These are phyloP conservation scores for Tor tambroides DNA, from an alignment of 2,113 vertebrate genomes.

Conservation along the genomic window DNA sequence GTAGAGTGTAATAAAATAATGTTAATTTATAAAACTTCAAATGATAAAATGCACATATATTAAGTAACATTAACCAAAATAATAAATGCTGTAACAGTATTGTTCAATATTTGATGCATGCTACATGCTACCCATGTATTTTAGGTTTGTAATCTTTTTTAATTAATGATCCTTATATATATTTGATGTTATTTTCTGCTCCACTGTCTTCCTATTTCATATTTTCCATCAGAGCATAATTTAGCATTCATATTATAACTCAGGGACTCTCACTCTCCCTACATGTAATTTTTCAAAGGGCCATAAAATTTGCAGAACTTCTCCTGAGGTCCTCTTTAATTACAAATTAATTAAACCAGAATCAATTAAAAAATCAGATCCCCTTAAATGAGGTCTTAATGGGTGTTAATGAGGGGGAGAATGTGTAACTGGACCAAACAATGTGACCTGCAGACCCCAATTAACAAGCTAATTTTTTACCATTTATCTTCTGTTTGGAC, in stretches of 20 bases:
- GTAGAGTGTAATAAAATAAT: too few relatives aligned
- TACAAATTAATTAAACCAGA: conserved; percentile 79
- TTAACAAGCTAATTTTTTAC: conserved; percentile 81
- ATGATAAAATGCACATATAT: not conserved
- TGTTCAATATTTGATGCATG: not conserved
- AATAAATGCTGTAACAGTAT: not conserved
- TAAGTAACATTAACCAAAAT: not conserved
- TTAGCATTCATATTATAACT: conserved; percentile 18
- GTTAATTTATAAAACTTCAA: not conserved
- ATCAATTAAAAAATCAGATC: conserved; percentile 78
- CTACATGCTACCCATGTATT: not conserved
- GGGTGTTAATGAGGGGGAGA: conserved; percentile 76
- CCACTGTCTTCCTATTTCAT: not conserved
- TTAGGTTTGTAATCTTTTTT: not conserved
- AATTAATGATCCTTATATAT: not conserved
- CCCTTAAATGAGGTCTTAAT: conserved; percentile 77
- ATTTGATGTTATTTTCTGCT: not conserved
- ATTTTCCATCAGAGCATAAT: not conserved
- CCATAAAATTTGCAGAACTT: conserved; percentile 78
- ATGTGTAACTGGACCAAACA: conserved; percentile 73
- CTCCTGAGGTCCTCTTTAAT: conserved; percentile 65
- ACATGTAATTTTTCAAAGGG: conserved; percentile 84
- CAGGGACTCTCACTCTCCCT: conserved; percentile 75
- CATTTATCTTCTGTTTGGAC: conserved; percentile 61
- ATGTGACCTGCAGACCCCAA: conserved; percentile 78